These are phyloP conservation scores for Oasisia sp. DNA, from an alignment of 2,888 invertebrate genomes.

Conservation along the genomic window DNA sequence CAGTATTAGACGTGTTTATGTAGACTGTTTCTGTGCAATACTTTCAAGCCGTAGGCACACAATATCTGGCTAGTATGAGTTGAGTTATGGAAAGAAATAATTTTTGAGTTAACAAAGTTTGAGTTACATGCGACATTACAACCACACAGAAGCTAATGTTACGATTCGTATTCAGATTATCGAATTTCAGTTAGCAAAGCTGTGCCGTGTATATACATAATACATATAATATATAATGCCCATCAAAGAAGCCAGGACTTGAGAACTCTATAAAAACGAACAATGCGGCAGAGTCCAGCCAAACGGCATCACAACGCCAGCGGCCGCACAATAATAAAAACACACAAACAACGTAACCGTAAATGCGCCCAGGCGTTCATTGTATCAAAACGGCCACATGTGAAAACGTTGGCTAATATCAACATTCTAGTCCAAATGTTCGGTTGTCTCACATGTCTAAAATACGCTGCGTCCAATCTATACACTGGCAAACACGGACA, in stretches of 20 bases:
- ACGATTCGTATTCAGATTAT: background rate
- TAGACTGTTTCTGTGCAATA: too few species aligned
- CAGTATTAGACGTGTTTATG: too few species aligned
- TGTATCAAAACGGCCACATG: background rate
- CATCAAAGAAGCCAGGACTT: slow-evolving; percentile 1
- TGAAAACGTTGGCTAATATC: background rate
- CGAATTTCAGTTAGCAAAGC: background rate
- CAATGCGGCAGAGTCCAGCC: background rate
- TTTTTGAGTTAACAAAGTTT: background rate
- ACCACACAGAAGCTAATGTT: background rate
- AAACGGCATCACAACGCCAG: background rate
- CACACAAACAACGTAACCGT: background rate
- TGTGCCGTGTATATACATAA: slow-evolving; percentile 7
- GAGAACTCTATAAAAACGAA: background rate
- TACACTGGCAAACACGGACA: background rate
- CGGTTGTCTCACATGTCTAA: background rate
- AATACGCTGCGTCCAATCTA: background rate
- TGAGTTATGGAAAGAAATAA: background rate
- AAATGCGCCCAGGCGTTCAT: background rate
- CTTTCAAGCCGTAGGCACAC: too few species aligned
- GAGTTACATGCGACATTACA: background rate
- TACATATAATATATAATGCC: background rate
- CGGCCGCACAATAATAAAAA: background rate
- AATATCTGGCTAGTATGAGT: background rate
- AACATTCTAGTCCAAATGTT: background rate